phyloP scores from a whole-genome alignment of 30 jellyfish, hydroid and myxozoan species.

The Sanderia malayensis region DNA sequence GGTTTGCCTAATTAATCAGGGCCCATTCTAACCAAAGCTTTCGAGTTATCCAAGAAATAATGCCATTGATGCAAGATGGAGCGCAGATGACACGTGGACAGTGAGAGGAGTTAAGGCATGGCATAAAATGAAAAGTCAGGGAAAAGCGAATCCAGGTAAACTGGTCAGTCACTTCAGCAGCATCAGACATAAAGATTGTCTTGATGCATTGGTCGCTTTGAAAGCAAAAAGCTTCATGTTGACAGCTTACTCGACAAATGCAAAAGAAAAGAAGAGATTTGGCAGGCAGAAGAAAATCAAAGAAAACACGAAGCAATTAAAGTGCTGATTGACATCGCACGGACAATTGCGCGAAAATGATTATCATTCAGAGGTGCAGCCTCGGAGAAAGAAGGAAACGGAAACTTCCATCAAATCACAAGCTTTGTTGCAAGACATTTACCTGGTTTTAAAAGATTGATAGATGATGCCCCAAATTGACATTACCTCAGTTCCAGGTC shows the following conservation, averaged over 20 bases:
- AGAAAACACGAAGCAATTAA: constrained; percentile 1
- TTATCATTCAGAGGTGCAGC: constrained; percentile 32
- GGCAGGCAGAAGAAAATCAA: constrained; percentile 5
- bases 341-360: constrained; percentile 42
- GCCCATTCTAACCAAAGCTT: constrained; percentile 22
- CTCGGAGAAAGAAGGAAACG: constrained; percentile 26
- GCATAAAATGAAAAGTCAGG: constrained; percentile 31
- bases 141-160: constrained; percentile 31
- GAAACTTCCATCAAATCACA: constrained; percentile 36
- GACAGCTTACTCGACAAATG: constrained; percentile 6
- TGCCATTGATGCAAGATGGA: constrained; percentile 26
- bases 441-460: constrained; percentile 3
- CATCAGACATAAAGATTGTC: constrained; percentile 14
- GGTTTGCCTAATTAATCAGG: neutral
- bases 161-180: constrained; percentile 30
- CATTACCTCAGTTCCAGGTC: constrained; percentile 13
- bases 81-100: constrained; percentile 47
- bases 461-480: constrained; percentile 12
- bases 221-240: neutral
- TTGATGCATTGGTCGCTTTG: constrained; percentile 16
- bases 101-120: constrained; percentile 24
- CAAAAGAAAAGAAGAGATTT: constrained; percentile 1
- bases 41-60: constrained; percentile 15
- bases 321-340: constrained; percentile 14
- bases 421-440: constrained; percentile 28